phyloP scores from a whole-genome alignment of 2,797 vertebrate species.

The Lemur catta region DNA sequence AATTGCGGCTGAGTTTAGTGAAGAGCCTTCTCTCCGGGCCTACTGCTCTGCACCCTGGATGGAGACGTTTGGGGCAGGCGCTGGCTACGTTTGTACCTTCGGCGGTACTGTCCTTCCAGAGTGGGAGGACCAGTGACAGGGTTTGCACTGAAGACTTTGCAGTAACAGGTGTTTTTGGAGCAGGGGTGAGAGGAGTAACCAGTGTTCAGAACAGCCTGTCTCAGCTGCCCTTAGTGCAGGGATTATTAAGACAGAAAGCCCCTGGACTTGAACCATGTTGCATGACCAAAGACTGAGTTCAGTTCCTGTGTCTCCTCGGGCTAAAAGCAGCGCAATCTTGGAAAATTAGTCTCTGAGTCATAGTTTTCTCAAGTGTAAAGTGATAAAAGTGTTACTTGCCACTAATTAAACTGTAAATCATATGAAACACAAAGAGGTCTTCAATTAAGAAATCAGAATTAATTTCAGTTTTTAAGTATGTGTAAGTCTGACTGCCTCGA shows the following conservation, averaged over 20 bases:
- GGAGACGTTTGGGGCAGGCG: background rate
- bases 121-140: background rate
- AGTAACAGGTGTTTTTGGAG: background rate
- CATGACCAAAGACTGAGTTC: background rate
- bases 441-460: background rate
- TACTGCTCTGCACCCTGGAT: background rate
- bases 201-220: background rate
- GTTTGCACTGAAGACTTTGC: background rate
- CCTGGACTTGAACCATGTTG: background rate
- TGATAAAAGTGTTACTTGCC: constrained; percentile 38
- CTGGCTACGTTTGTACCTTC: rapidly evolving
- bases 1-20: background rate
- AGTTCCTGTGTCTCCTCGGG: background rate
- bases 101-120: background rate
- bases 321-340: background rate
- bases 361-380: constrained; percentile 27
- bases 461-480: background rate
- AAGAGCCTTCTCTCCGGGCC: background rate
- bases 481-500: background rate
- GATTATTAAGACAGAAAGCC: background rate
- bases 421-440: background rate
- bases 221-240: background rate
- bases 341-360: constrained; percentile 48
- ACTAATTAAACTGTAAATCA: constrained; percentile 34
- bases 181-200: background rate